Percentiles rank a stretch among this genome's conserved stretches.
Evolutionary conservation across 2,797 vertebrate genomes (phyloP).

Genomic region (Sebastes oblongus): DNA sequence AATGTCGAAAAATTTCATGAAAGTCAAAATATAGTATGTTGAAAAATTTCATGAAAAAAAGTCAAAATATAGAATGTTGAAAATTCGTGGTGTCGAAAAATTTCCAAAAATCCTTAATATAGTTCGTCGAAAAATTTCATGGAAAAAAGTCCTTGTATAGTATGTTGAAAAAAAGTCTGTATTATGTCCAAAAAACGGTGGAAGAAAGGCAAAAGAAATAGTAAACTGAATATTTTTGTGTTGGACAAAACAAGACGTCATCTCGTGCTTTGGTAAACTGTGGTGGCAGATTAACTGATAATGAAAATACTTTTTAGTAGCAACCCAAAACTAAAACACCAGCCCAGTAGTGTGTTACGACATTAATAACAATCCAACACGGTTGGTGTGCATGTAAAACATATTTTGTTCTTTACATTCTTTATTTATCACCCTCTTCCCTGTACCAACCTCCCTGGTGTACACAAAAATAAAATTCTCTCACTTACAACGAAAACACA

Average conservation of each 20-base stretch:
- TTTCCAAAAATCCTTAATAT: too few species aligned
- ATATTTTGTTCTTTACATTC: conserved; percentile 67
- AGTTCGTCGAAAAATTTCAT: too few species aligned
- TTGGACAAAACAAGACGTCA: too few species aligned
- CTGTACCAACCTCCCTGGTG: conserved; percentile 58
- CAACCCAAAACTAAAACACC: background rate
- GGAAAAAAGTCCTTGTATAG: too few species aligned
- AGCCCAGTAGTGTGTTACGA: background rate
- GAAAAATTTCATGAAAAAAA: too few species aligned
- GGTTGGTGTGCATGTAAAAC: background rate
- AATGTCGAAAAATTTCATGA: too few species aligned
- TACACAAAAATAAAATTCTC: conserved; percentile 78
- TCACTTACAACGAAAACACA: conserved; percentile 67
- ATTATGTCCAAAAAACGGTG: too few species aligned
- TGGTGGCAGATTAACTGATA: background rate
- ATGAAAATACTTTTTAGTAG: background rate
- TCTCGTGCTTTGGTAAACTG: background rate
- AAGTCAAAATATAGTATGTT: rapidly evolving
- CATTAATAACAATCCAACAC: background rate
- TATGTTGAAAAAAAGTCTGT: too few species aligned
- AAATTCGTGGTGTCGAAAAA: too few species aligned
- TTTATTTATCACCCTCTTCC: conserved; percentile 78
- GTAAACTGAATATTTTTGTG: too few species aligned
- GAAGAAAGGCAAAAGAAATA: too few species aligned
- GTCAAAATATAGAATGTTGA: too few species aligned